Conservation (phyloP, 1,140 invertebrate species). For the Aphelinus atriplicis region DNA sequence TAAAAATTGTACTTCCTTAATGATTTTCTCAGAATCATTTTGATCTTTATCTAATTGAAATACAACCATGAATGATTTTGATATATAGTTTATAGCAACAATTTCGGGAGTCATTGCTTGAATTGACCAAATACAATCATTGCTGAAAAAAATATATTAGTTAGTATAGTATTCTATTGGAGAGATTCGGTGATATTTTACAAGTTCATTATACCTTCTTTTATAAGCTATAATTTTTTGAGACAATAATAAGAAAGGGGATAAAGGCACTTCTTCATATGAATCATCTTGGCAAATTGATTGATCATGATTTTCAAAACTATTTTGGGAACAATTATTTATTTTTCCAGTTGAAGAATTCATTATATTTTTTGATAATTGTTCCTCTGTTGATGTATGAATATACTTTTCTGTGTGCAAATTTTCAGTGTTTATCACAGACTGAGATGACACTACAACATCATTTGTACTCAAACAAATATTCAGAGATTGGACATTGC, state of each 20-base stretch:
- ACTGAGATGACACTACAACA: no score
- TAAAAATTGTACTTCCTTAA: conserved; percentile 47
- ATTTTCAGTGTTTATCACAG: no score
- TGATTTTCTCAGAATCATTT: conserved; percentile 2
- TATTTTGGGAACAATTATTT: no score
- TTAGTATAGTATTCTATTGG: not conserved
- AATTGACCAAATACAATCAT: conserved; percentile 52
- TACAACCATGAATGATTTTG: conserved; percentile 48
- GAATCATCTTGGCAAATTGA: no score
- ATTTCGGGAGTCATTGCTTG: conserved; percentile 40
- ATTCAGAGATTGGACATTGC: no score
- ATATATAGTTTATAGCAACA: conserved; percentile 49
- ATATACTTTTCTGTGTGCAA: no score
- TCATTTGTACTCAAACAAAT: no score
- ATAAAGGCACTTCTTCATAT: not conserved
- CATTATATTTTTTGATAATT: no score
- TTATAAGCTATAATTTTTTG: conserved; percentile 36
- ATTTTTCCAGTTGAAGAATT: no score
- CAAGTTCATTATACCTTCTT: conserved; percentile 34
- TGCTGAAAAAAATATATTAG: conserved; percentile 43
- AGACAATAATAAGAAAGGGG: conserved; percentile 38
- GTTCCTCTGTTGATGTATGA: no score
- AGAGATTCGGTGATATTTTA: conserved; percentile 1
- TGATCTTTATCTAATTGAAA: conserved; percentile 30
- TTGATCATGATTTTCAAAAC: no score